Base-by-base conservation (phyloP, 2,888 invertebrate genomes). In the Pandemis cinnamomeana region DNA sequence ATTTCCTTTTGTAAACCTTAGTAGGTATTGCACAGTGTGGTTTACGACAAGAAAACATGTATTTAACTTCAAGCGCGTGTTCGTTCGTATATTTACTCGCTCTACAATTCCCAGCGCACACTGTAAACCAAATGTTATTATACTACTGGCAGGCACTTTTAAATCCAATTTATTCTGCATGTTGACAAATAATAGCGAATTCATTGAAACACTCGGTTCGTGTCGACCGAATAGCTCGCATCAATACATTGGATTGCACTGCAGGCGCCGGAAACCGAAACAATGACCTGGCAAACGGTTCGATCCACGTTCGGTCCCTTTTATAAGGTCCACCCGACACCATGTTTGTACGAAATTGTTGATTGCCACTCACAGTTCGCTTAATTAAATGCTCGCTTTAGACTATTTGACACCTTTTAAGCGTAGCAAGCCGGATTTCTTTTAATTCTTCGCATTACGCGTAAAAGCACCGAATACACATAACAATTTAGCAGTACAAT, bases 241-340 rank as follows among this genome's bases (percentile, higher is more conserved):
- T 63, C 46, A 46, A 63, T 27, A 15, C 46, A 63, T 44, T 63
- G 46, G 46, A 58, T 58, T 27, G 20, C 63, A 46, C 63, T 11
- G 46, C 67, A 55, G 44, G 62, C 55, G 76, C 84, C 86, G 89
- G 88, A 89, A 86, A 83, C 84, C 79, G 80, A 82, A 83, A 85
- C 86, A 87, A 86, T 84, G 80, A 82, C 77, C 76, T 77, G 82
- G 75, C 77, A 77, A 79, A 80, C 83, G 79, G 78, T 82, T 82
- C 80, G 71, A 79, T 78, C 74, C 78, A 76, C 77, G 78, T 82
- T 82, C 80, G 71, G 79, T 78, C 74, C 78, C 76, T 78, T 79
- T 76, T 77, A 75, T 77, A 84, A 85, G 88, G 89, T 86, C 85
- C 72, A 68, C 41, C 13, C 55, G 84, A 85, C 79, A 79, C 84